These are phyloP conservation scores for Drosophila rufa DNA, from an alignment of 1,140 invertebrate species.

Conservation along the genomic window DNA sequence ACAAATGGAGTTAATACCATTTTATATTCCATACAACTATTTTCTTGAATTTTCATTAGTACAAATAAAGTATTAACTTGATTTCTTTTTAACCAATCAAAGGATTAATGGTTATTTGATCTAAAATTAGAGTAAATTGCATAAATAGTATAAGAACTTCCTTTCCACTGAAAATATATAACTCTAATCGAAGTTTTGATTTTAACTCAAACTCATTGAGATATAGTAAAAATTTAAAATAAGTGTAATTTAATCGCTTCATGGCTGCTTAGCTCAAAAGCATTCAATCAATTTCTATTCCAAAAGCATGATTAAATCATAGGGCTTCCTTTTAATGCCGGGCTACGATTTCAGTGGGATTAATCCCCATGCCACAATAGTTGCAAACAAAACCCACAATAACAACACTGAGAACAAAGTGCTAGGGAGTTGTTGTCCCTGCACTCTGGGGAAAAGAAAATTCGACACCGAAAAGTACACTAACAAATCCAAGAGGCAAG, in stretches of 20 bases:
- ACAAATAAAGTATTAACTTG: too few species aligned
- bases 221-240: neutral
- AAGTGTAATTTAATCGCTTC: neutral
- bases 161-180: too few species aligned
- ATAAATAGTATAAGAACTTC: too few species aligned
- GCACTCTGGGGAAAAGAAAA: conserved; percentile 4
- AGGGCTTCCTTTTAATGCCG: conserved; percentile 15
- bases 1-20: neutral
- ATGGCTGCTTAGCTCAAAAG: conserved; percentile 6
- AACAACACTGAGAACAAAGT: conserved; percentile 19
- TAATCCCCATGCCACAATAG: conserved; percentile 8
- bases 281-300: conserved; percentile 23
- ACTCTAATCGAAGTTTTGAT: too few species aligned
- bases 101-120: too few species aligned
- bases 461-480: conserved; percentile 5
- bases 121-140: too few species aligned
- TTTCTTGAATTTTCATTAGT: neutral
- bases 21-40: neutral
- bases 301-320: conserved; percentile 14
- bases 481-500: neutral
- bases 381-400: neutral
- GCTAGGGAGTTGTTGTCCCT: conserved; percentile 3
- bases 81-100: too few species aligned
- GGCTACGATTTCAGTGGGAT: conserved; percentile 22
- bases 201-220: neutral